A percentile compares a stretch with the other conserved stretches of the same genome.
These are phyloP conservation scores for Philhelius pedissequus DNA, from an alignment of 2,888 invertebrate species.

Conservation along the genomic window DNA sequence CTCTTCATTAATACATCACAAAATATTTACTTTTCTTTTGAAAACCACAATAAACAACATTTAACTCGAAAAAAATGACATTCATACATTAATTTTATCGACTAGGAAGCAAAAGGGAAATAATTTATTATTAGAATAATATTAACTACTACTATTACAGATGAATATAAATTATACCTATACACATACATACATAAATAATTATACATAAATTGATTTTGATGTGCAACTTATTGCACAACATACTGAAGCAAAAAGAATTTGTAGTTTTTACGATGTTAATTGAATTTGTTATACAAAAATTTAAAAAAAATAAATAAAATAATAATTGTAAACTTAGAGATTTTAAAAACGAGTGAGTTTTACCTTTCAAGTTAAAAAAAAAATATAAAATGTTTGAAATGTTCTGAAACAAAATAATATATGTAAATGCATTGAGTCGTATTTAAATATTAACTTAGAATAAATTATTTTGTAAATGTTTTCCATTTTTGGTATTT, in stretches of 20 bases:
- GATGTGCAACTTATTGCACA: conserved; percentile 15
- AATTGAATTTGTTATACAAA: conserved; percentile 58
- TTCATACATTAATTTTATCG: conserved; percentile 40
- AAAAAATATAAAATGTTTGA: not conserved
- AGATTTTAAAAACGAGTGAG: conserved; percentile 36
- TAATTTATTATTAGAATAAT: not conserved
- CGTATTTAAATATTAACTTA: not conserved
- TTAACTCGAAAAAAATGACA: conserved; percentile 27
- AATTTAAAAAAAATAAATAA: conserved; percentile 8
- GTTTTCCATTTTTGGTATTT: too few species aligned
- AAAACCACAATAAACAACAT: conserved; percentile 35
- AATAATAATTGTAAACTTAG: conserved; percentile 5
- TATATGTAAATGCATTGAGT: conserved; percentile 1
- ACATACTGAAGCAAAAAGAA: conserved; percentile 14
- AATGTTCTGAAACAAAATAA: not conserved
- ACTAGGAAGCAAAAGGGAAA: conserved; percentile 18
- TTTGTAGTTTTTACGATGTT: conserved; percentile 55
- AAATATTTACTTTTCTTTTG: not conserved
- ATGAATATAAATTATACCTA: not conserved
- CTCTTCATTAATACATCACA: not conserved
- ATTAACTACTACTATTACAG: not conserved
- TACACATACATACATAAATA: not conserved
- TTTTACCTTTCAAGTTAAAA: not conserved
- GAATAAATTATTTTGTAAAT: not conserved
- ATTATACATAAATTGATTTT: not conserved